These are phyloP conservation scores for Ditylenchus weischeri DNA, from an alignment of 2,888 invertebrate species.

Conservation along the genomic window DNA sequence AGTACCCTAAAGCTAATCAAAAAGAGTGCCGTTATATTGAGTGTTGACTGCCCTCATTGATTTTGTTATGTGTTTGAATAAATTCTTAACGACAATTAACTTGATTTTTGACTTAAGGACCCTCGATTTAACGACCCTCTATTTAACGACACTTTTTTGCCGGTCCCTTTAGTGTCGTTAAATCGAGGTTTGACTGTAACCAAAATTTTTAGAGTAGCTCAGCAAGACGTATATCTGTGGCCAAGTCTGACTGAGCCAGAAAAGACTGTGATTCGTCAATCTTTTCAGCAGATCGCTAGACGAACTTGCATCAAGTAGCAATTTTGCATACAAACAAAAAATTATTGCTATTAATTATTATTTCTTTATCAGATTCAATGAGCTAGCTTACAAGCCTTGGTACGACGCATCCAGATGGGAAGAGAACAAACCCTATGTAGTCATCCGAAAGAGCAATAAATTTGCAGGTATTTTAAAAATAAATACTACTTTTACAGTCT, in stretches of 20 bases:
- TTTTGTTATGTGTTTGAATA: too few species aligned
- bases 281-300: conserved; percentile 50
- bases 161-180: too few species aligned
- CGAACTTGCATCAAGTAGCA: conserved; percentile 49
- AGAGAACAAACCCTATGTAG: conserved; percentile 48
- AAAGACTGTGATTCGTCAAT: conserved; percentile 42
- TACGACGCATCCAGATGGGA: conserved; percentile 56
- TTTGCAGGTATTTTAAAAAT: conserved; percentile 41
- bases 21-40: too few species aligned
- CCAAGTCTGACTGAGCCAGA: conserved; percentile 49
- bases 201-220: conserved; percentile 27
- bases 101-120: too few species aligned
- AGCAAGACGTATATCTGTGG: conserved; percentile 56
- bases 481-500: too few species aligned
- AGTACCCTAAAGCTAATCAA: too few species aligned
- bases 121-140: too few species aligned
- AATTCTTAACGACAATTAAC: too few species aligned
- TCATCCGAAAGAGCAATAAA: conserved; percentile 52
- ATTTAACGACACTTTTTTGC: conserved; percentile 1
- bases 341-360: not conserved
- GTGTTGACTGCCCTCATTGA: too few species aligned
- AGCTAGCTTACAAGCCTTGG: conserved; percentile 54
- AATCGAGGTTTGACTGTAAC: not conserved
- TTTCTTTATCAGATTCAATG: conserved; percentile 29
- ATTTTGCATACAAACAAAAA: conserved; percentile 7